Conservation (phyloP, 2,888 invertebrate genomes). For the Heliconius cydno region DNA sequence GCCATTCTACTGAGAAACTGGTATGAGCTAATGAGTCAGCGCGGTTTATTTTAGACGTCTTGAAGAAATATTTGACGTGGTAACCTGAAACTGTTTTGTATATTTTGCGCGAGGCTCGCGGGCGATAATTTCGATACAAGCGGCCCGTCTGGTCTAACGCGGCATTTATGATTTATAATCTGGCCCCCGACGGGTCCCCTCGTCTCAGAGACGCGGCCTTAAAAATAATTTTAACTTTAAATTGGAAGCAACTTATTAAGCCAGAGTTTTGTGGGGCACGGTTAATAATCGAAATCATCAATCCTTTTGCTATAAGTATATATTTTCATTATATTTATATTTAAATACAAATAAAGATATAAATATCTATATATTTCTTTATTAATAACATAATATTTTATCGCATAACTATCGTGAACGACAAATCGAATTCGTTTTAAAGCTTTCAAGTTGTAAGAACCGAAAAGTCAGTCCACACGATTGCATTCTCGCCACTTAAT, state of each 20-base stretch:
- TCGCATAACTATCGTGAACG: background rate
- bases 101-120: constrained; percentile 72
- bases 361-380: background rate
- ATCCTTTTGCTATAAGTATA: background rate
- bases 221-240: constrained; percentile 78
- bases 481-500: constrained; percentile 75
- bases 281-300: constrained; percentile 52
- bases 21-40: constrained; percentile 59
- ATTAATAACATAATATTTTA: background rate
- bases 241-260: constrained; percentile 78
- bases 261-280: constrained; percentile 64
- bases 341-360: background rate
- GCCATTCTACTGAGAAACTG: constrained; percentile 34
- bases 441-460: constrained; percentile 29
- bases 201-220: constrained; percentile 72
- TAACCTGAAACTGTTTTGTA: constrained; percentile 79
- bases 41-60: constrained; percentile 66
- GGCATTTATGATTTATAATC: constrained; percentile 82
- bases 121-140: constrained; percentile 78
- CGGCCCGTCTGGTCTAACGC: constrained; percentile 68
- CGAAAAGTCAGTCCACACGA: constrained; percentile 51
- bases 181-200: constrained; percentile 73
- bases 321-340: background rate
- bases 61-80: constrained; percentile 73
- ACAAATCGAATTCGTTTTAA: constrained; percentile 13